Base-by-base conservation (phyloP, 1,140 invertebrate species). In the Zophobas morio region DNA sequence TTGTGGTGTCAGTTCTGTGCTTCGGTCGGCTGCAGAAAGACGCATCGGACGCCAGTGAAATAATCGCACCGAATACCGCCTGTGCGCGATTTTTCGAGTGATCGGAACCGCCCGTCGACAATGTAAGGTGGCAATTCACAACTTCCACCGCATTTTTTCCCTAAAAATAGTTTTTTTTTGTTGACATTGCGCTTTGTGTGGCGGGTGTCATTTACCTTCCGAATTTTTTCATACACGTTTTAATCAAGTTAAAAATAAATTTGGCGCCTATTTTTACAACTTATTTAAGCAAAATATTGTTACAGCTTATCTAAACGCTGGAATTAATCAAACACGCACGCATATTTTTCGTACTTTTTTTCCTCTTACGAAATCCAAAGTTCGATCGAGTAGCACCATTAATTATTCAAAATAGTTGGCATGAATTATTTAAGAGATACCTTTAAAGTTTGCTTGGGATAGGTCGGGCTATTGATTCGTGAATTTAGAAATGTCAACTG, bases 1-100 rank as follows among this genome's bases (percentile, higher is more conserved):
- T 71, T 49, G 36, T 71, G 71, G 71, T 73, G 71, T 73, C 71
- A 73, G 71, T 73, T 56, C 51, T 40, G 71, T 56, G 71, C 49
- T 56, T 56, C 71, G 54, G 35, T 73, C 71, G 71, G 36, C 40
- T 42, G 49, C 37, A 56, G 49, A 47, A 73, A 73, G 71, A 73
- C 71, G 71, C 49, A 51, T 51, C 49, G 20, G n/a, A 51, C 49
- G 6, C 49, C 49, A 20, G 4, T 42, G 54, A 56, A 54, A 51
- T 51, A 51, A 51, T 51, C 49, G 20, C 20, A 51, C 2, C 49
- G 4, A 51, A 6, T 20, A 20, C 49, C 4, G 6, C 49, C 56
- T 54, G 70, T 72, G 70, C 46, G 71, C 47, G 49, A 73, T 46
- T 49, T 20, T 6, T 40, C 63, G 20, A 39, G 20, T 39, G 63